Evolutionary conservation across 2,797 vertebrate genomes (phyloP), one percentile per base, ranked within the genome.

Genomic region (Lutjanus argentimaculatus): DNA sequence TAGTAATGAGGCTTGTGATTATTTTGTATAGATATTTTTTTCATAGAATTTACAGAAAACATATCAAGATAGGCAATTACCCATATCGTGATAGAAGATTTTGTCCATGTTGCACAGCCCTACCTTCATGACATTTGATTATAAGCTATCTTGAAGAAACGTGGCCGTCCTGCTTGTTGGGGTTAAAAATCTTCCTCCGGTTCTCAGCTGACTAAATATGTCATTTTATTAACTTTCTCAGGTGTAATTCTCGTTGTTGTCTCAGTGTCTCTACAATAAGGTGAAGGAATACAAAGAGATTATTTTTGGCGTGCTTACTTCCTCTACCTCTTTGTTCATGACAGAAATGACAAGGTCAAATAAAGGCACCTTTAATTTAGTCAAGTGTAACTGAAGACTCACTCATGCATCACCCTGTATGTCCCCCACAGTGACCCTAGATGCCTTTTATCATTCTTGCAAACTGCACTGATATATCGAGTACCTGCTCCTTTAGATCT

Each of bases 341-440:
- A 55, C 75, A 68, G 48, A 76, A 73, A 66, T 82, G 92, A 90
- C 88, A 76, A 80, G 89, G 85, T 88, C 84, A 87, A 76, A 84
- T 40, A 85, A 89, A 87, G 64, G 57, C 81, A 72, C 71, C 79
- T 90, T 90, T 91, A 87, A 89, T 91, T 85, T 91, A 72, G 73
- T 78, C 77, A 89, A 85, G 81, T 91, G 85, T 86, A 91, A 88
- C 85, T 82, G 80, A 91, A 79, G 83, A 85, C 75, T 81, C 87
- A 65, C 63, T 89, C 83, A 80, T 85, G 77, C 82, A 58, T 91
- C 83, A 55, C 72, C 49, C 46, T 78, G 51, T 17, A 2, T n/a
- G 75, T 83, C 67, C 70, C 73, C 79, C 2, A 36, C 52, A 48
- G 59, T 87, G 84, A 91, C 79, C 85, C 72, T 56, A 40, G 57